These are phyloP conservation scores for Leptopilina syphax DNA, from an alignment of 2,888 invertebrate species.

Conservation along the genomic window DNA sequence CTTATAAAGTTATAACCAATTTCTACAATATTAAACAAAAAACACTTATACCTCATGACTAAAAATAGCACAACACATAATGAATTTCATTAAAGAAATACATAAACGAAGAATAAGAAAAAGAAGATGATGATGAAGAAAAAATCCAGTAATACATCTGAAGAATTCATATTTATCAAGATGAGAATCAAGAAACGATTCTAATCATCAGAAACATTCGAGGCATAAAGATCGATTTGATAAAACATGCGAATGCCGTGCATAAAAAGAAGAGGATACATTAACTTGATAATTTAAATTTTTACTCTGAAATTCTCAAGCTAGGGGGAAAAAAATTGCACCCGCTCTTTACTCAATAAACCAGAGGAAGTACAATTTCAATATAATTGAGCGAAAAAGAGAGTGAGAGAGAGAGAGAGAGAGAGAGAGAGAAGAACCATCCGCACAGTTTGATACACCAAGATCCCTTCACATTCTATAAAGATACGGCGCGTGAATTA, in stretches of 20 bases:
- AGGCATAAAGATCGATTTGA: conserved; percentile 31
- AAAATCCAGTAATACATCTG: background rate
- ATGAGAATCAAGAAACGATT: conserved; percentile 25
- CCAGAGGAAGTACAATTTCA: conserved; percentile 24
- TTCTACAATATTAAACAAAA: too few species aligned
- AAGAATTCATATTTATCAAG: conserved; percentile 11
- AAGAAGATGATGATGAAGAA: background rate
- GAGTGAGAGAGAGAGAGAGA: background rate
- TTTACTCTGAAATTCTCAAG: conserved; percentile 27
- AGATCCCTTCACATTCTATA: background rate
- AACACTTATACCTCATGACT: too few species aligned
- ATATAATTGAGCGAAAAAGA: conserved; percentile 19
- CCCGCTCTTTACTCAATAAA: conserved; percentile 20
- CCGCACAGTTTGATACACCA: background rate
- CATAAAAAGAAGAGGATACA: conserved; percentile 1
- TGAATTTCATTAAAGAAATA: too few species aligned
- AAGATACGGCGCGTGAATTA: conserved; percentile 21
- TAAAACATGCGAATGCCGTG: conserved; percentile 5
- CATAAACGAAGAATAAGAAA: background rate
- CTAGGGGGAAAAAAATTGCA: conserved; percentile 20
- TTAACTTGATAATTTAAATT: conserved; percentile 27
- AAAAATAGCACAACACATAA: too few species aligned
- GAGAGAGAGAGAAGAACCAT: background rate
- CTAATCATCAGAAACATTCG: conserved; percentile 29
- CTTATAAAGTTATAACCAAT: too few species aligned